Evolutionary conservation across 2,797 vertebrate species (phyloP), one percentile per base, ranked within the genome.

Genomic region (Thripadectes ignobilis): DNA sequence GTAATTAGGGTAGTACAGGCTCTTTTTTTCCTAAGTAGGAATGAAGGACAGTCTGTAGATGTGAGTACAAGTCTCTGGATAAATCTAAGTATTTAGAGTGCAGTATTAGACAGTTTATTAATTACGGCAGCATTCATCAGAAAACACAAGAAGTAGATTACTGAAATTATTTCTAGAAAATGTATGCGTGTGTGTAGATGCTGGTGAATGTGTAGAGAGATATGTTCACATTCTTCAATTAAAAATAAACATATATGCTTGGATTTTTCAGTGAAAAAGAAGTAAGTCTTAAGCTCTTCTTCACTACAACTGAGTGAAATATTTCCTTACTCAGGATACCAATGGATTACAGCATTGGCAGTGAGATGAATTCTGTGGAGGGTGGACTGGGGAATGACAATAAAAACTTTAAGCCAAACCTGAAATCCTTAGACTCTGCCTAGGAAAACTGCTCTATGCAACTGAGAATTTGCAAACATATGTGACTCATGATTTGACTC

Each of bases 381-480:
- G 10, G 23, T 39, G 18, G 16, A 54, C 58, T 80, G 54, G 49
- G 30, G 43, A 91, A 89, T 45, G 79, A 58, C 65, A 95, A 67
- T 39, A 86, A 75, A 93, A 91, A 81, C 16, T 27, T 49, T 75
- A 68, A 83, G 12, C 16, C 54, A 77, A 49, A 92, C 30, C 18
- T 57, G 52, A 91, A 85, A 45, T 32, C 43, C 27, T 63, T 61
- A 46, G 55, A 58, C 26, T 61, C 49, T 63, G 41, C 45, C 30
- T 38, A 45, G 72, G 51, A 88, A 93, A 93, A 74, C 46, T 2
- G 3, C 45, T 87, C 67, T 43, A 45, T 61, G 57, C 54, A 59
- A 62, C 63, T 67, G 89, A 93, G 93, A 92, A 90, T 94, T 94
- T 92, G 85, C n/a, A 69, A 75, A 86, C 62, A 15, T 76, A 43